Base-by-base conservation (phyloP, 2,888 invertebrate species). In the Teleogryllus oceanicus region DNA sequence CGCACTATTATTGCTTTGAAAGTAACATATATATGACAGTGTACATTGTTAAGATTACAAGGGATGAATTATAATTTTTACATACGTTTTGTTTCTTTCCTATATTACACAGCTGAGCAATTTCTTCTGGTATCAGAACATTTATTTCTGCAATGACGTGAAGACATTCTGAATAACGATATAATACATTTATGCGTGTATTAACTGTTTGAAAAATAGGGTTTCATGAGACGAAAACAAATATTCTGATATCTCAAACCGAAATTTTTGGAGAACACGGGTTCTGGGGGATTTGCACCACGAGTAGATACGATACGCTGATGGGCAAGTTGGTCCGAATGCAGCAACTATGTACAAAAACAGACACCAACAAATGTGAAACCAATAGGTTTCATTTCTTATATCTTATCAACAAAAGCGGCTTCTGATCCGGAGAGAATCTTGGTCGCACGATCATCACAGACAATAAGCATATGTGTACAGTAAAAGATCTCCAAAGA, bases 21-120 rank as follows among this genome's bases (percentile, higher is more conserved):
- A 62, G 62, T 62, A 62, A 62, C 62, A 62, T 62, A 62, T 62
- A 62, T n/a, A 18, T 62, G 62, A 62, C 62, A 18, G 62, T 13
- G 62, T 62, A 62, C n/a, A 62, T n/a, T n/a, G n/a, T 62, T 62
- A 13, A 62, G 62, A 62, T 62, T 62, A 62, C n/a, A 62, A 62
- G 16, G 62, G 62, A 62, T 62, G 62, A 62, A 62, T 4, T 62
- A 62, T 62, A 62, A 62, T 62, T n/a, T 62, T 62, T 62, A 62
- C n/a, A 62, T 37, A 62, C n/a, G 62, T 62, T 62, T 62, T 74
- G 11, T 50, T 51, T 77, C 78, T 78, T 20, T 78, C 80, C 81
- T 81, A 81, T 81, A 80, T 76, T 82, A 82, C 82, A 82, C 76
- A 77, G 75, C 79, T 82, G 82, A 82, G 82, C 82, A 82, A 82